A percentile compares a stretch with the other conserved stretches of the same genome.
Evolutionary conservation across 1,140 invertebrate genomes (phyloP).

Genomic region (Eumeta japonica): DNA sequence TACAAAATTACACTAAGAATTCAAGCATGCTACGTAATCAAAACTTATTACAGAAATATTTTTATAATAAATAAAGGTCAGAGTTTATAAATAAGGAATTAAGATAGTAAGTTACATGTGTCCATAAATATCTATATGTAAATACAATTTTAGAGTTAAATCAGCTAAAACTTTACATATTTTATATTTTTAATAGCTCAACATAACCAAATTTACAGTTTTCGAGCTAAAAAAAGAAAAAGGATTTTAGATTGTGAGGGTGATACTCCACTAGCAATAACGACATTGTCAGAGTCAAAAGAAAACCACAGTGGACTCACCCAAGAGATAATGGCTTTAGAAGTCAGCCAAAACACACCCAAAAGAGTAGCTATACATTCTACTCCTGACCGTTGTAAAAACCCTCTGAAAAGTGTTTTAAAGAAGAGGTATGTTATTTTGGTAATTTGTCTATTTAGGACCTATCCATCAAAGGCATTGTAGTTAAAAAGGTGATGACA

Average conservation of each 20-base stretch:
- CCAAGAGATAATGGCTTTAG: constrained; percentile 64
- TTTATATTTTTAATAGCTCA: too few relatives aligned
- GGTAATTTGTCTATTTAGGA: neutral
- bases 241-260: constrained; percentile 52
- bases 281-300: constrained; percentile 35
- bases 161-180: too few relatives aligned
- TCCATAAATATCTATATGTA: too few relatives aligned
- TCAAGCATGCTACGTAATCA: too few relatives aligned
- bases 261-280: constrained; percentile 43
- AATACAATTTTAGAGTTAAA: too few relatives aligned
- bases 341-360: constrained; percentile 56
- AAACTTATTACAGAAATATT: too few relatives aligned
- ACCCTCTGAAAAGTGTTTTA: constrained; percentile 60
- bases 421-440: constrained; percentile 48
- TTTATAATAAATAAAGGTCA: too few relatives aligned
- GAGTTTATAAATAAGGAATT: too few relatives aligned
- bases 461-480: neutral
- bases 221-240: constrained; percentile 60
- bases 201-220: too few relatives aligned
- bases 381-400: constrained; percentile 53
- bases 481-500: neutral
- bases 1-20: too few relatives aligned
- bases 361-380: constrained; percentile 57
- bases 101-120: too few relatives aligned
- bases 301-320: constrained; percentile 64